Percentiles rank a stretch among this genome's conserved stretches.
Conservation (phyloP, 2,888 invertebrate genomes). For the Oscheius sp. region DNA sequence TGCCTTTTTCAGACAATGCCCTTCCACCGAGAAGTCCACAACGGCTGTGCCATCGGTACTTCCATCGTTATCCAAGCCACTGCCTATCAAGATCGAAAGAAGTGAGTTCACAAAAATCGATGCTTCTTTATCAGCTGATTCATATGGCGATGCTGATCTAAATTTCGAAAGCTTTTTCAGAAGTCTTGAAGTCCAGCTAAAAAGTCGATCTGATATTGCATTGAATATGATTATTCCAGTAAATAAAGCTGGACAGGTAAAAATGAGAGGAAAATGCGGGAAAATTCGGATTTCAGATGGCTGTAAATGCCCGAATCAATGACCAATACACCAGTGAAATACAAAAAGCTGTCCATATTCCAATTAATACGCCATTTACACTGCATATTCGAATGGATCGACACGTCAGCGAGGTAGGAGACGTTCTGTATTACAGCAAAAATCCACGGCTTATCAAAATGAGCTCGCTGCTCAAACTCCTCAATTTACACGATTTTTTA, state of each 20-base stretch:
- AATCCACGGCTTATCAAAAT: no score
- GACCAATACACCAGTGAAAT: slow-evolving; percentile 36
- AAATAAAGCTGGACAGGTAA: slow-evolving; percentile 25
- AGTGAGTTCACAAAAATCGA: slow-evolving; percentile 17
- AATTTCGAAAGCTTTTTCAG: slow-evolving; percentile 24
- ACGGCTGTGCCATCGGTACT: slow-evolving; percentile 37
- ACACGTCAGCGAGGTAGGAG: slow-evolving; percentile 32
- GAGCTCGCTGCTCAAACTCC: not conserved
- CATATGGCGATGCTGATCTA: slow-evolving; percentile 12
- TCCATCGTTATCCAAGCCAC: slow-evolving; percentile 29
- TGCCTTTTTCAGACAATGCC: slow-evolving; percentile 34
- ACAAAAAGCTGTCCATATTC: slow-evolving; percentile 25
- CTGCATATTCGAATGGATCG: slow-evolving; percentile 34
- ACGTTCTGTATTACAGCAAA: not conserved
- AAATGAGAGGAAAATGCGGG: not conserved
- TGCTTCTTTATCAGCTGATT: slow-evolving; percentile 23
- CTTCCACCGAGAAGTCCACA: slow-evolving; percentile 36
- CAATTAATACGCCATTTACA: slow-evolving; percentile 20
- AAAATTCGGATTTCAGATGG: slow-evolving; percentile 15
- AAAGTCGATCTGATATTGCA: slow-evolving; percentile 27
- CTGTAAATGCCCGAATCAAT: slow-evolving; percentile 27
- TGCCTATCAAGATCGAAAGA: slow-evolving; percentile 32
- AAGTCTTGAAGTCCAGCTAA: slow-evolving; percentile 20
- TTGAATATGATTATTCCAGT: slow-evolving; percentile 31
- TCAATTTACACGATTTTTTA: not conserved